Percentiles rank a stretch among this genome's conserved stretches.
Conservation (phyloP, 2,888 invertebrate species). For the Nebria salina region DNA sequence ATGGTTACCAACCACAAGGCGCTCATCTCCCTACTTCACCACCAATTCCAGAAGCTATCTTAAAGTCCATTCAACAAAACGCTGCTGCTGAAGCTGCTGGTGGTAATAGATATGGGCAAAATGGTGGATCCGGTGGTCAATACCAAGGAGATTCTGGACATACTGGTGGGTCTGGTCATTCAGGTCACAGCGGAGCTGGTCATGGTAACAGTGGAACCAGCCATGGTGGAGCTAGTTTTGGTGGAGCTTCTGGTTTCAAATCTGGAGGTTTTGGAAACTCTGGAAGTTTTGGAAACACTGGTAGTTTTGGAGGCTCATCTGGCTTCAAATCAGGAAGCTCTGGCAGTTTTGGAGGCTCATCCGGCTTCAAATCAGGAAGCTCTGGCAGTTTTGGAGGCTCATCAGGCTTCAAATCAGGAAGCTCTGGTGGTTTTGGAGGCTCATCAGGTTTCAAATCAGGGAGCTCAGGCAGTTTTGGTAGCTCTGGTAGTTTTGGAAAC, state of each 20-base stretch:
- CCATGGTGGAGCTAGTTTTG: slow-evolving; percentile 51
- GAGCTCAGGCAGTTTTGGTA: background rate
- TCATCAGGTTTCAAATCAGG: slow-evolving; percentile 27
- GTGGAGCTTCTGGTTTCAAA: slow-evolving; percentile 53
- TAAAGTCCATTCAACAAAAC: slow-evolving; percentile 50
- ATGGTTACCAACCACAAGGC: slow-evolving; percentile 68
- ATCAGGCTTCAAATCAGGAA: slow-evolving; percentile 52
- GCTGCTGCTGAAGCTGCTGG: slow-evolving; percentile 56
- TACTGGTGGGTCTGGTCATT: slow-evolving; percentile 40
- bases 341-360: slow-evolving; percentile 12
- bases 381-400: background rate
- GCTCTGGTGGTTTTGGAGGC: slow-evolving; percentile 34
- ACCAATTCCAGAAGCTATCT: slow-evolving; percentile 69
- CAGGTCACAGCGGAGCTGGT: slow-evolving; percentile 47
- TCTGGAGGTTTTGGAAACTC: slow-evolving; percentile 50
- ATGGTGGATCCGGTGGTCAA: slow-evolving; percentile 40
- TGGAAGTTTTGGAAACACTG: slow-evolving; percentile 3
- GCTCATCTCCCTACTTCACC: slow-evolving; percentile 68
- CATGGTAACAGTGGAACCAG: slow-evolving; percentile 50
- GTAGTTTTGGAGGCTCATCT: slow-evolving; percentile 37
- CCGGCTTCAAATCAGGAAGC: slow-evolving; percentile 23
- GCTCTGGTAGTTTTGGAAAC: slow-evolving; percentile 29
- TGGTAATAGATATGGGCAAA: slow-evolving; percentile 43
- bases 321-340: slow-evolving; percentile 52
- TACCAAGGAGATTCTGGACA: slow-evolving; percentile 38